phyloP scores from a whole-genome alignment of 1,140 invertebrate genomes.

The Cryptotermes secundus region DNA sequence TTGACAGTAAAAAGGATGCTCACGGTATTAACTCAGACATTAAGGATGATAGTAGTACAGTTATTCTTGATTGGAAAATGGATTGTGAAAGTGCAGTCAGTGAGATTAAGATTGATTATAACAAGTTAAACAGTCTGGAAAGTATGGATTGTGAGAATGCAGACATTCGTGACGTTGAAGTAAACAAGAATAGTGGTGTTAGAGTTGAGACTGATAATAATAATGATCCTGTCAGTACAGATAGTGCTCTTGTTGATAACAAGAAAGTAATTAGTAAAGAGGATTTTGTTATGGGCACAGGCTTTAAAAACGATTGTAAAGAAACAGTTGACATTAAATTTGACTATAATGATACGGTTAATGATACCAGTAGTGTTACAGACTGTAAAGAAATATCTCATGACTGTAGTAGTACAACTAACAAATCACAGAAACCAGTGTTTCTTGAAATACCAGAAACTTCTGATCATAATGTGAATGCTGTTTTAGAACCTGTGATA shows the following conservation, averaged over 20 bases:
- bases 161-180: too few relatives aligned
- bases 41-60: background rate
- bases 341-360: background rate
- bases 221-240: background rate
- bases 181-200: too few relatives aligned
- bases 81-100: too few relatives aligned
- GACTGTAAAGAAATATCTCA: too few relatives aligned
- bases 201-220: background rate
- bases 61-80: too few relatives aligned
- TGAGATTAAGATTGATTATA: too few relatives aligned
- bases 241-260: background rate
- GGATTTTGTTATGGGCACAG: too few relatives aligned
- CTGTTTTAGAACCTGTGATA: background rate
- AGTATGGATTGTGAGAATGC: too few relatives aligned
- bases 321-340: background rate
- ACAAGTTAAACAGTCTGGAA: too few relatives aligned
- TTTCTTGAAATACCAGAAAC: background rate
- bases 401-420: too few relatives aligned
- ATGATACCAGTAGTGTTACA: background rate
- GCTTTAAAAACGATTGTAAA: too few relatives aligned
- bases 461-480: background rate
- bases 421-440: background rate
- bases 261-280: too few relatives aligned
- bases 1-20: background rate
- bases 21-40: background rate